These are phyloP conservation scores for Aproaerema taeniolella DNA, from an alignment of 2,888 invertebrate genomes.

Conservation along the genomic window DNA sequence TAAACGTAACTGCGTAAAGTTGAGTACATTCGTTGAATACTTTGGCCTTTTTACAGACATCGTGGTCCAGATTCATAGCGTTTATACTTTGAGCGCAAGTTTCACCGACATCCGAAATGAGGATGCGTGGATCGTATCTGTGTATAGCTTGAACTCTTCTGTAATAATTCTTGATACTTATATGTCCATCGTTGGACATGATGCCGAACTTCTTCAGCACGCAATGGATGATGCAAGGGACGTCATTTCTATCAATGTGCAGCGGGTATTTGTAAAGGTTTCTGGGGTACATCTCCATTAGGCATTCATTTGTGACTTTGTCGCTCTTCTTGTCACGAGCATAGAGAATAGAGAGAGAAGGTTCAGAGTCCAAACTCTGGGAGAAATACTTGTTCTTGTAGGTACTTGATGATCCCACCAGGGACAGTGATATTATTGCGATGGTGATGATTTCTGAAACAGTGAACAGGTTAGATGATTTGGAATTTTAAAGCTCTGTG, in stretches of 20 bases:
- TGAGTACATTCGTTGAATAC: constrained; percentile 70
- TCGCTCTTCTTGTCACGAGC: constrained; percentile 62
- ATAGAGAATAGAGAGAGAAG: constrained; percentile 58
- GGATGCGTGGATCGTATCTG: constrained; percentile 59
- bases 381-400: constrained; percentile 51
- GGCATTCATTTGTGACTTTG: constrained; percentile 51
- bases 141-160: constrained; percentile 62
- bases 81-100: constrained; percentile 67
- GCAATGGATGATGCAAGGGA: constrained; percentile 67
- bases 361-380: constrained; percentile 53
- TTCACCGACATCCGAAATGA: constrained; percentile 68
- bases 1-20: constrained; percentile 58
- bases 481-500: too few species aligned
- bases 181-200: constrained; percentile 61
- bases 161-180: constrained; percentile 65
- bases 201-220: constrained; percentile 68
- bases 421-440: constrained; percentile 24
- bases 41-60: constrained; percentile 67
- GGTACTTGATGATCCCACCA: constrained; percentile 37
- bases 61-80: constrained; percentile 63
- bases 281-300: constrained; percentile 64
- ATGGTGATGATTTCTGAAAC: constrained; percentile 54
- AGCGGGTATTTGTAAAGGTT: constrained; percentile 62
- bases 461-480: too few species aligned
- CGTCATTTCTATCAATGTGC: constrained; percentile 57